Base-by-base conservation (phyloP, 2,888 invertebrate genomes). In the Trissolcus japonicus region DNA sequence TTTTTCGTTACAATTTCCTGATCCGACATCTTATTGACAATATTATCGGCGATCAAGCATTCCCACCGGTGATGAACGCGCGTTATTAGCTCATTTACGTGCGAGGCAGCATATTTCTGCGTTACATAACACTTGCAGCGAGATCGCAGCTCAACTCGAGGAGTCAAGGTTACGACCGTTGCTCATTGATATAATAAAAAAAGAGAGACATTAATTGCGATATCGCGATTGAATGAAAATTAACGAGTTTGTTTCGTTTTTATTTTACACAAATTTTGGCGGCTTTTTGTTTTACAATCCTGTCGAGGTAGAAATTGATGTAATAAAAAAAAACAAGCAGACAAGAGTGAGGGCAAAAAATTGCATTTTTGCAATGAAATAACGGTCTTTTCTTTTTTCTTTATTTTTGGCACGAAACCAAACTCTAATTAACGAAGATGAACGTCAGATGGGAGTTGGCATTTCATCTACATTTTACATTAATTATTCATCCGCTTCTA, bases 81-180 rank as follows among this genome's bases (percentile, higher is more conserved):
- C 50, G 46, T 63, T 66, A 60, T 66, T 66, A 41, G 51, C 60
- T 59, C 61, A 61, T 73, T 61, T 66, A 73, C 43, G 72, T 62
- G 72, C 53, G 62, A 56, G 57, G 59, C 66, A 35, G 35, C 46
- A 60, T 55, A 59, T 73, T 73, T 65, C 60, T 66, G 48, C 19
- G 55, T 73, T 73, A 73, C n/a, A 50, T 66, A 73, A 73, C 41
- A 25, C 29, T 7, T 51, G 46, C 21, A 41, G 19, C 35, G 35
- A 54, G 53, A 60, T 53, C 55, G 73, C 73, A 60, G 65, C 60
- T 65, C 55, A 6, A n/a, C 48, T 41, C 65, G 11, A 21, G 54
- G 29, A 73, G 72, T 72, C 72, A 72, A 63, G 72, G 72, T 72
- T 50, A 72, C 35, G 65, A 59, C 53, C 57, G 46, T 41, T 48